Evolutionary conservation across 2,888 invertebrate genomes (phyloP).

Genomic region (Machimus rusticus): DNA sequence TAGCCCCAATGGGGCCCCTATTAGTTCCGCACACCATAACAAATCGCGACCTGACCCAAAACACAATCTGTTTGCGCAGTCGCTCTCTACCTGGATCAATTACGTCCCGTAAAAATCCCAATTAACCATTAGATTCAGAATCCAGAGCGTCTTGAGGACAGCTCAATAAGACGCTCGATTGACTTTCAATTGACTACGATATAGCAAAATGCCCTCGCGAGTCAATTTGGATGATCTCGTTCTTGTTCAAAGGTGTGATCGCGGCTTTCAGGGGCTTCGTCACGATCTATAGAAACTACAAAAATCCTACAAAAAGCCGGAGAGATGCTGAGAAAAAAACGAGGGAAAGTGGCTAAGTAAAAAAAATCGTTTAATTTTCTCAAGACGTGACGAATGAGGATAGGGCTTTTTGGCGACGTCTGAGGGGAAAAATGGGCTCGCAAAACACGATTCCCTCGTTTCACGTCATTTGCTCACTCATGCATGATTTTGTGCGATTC

Average conservation of each 20-base stretch:
- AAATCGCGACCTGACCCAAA: neutral
- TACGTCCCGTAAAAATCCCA: neutral
- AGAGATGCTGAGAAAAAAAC: neutral
- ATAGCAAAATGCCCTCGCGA: neutral
- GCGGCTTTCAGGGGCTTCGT: neutral
- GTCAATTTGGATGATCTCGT: neutral
- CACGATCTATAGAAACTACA: neutral
- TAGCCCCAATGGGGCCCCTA: neutral
- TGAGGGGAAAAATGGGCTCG: neutral
- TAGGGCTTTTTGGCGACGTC: neutral
- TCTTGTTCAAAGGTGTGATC: neutral
- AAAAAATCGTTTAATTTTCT: conserved; percentile 18
- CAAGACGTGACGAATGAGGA: conserved; percentile 7
- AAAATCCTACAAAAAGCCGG: neutral
- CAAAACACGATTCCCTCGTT: conserved; percentile 18
- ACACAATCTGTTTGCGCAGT: neutral
- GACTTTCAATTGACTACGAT: neutral
- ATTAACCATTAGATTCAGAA: neutral
- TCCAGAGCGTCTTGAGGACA: neutral
- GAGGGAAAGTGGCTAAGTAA: neutral
- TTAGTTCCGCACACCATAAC: neutral
- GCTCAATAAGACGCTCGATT: neutral
- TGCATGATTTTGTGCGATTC: conserved; percentile 29
- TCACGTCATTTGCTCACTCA: conserved; percentile 36
- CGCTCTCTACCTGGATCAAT: neutral